Evolutionary conservation across 2,888 invertebrate genomes (phyloP), one percentile per base, ranked within the genome.

Genomic region (Heliconius aoede): DNA sequence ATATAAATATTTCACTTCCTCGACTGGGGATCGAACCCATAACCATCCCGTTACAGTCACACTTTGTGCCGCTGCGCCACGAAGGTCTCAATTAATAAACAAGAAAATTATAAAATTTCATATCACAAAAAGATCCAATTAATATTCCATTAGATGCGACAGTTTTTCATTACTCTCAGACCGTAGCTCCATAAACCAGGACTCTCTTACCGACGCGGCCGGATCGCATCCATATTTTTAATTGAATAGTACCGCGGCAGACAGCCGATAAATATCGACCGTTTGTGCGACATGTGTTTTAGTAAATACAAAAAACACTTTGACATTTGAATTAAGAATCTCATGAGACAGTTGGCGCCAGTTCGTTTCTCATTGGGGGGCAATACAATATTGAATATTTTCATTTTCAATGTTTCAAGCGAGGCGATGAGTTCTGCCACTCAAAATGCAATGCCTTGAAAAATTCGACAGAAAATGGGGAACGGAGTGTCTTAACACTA

Each of bases 181-280:
- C 21, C 21, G 11, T 26, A 61, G 18, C 24, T 72, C 24, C 36
- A 72, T 72, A 61, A 72, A 72, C 26, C 72, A 28, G 58, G 26
- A 26, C 28, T 36, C 26, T 36, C 36, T 72, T 11, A 21, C 60
- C 32, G n/a, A 28, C 76, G 24, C 30, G 64, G 65, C 40, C 72
- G 58, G 72, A 67, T 60, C 30, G 72, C 46, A 30, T 72, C 72
- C 32, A 65, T 69, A 64, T 61, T 77, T 77, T 73, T 77, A 77
- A 77, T 65, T 71, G 71, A 30, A 64, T n/a, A n/a, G 61, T 74
- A 74, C 73, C 77, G 40, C 64, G 55, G 5, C 55, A 9, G 13
- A 24, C 55, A 24, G 11, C 9, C 65, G 32, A 67, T 40, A 61
- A 40, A 72, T 61, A 36, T 69, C 55, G 24, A 3, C 15, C 40